These are phyloP conservation scores for Cyprinodon diabolis DNA, from an alignment of 2,797 vertebrate species.

Conservation along the genomic window DNA sequence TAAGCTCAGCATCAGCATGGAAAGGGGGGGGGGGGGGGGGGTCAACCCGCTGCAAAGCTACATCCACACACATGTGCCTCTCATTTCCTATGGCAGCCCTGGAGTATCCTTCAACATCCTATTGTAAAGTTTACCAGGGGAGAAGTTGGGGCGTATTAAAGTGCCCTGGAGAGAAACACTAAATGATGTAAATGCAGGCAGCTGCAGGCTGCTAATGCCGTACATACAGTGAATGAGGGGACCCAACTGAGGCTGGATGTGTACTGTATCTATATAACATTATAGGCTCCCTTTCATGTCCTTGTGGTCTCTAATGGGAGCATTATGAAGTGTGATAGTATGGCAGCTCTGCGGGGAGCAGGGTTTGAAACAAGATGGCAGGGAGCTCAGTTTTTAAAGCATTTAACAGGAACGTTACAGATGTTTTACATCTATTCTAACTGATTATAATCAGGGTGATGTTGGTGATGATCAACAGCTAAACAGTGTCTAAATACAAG, in stretches of 20 bases:
- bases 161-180: conserved; percentile 83
- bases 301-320: conserved; percentile 92
- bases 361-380: conserved; percentile 55
- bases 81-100: conserved; percentile 78
- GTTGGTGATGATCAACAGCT: background rate
- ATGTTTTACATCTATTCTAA: background rate
- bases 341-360: conserved; percentile 85
- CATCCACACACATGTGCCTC: conserved; percentile 77
- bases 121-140: conserved; percentile 89
- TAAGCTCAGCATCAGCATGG: conserved; percentile 64
- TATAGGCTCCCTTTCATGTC: conserved; percentile 90
- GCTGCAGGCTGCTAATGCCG: conserved; percentile 89
- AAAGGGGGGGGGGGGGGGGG: background rate
- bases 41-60: conserved; percentile 46
- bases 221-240: conserved; percentile 75
- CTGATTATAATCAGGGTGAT: background rate
- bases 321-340: conserved; percentile 89
- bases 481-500: background rate
- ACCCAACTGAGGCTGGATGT: conserved; percentile 66
- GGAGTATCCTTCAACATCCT: conserved; percentile 81
- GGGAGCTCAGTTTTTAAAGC: conserved; percentile 21
- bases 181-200: conserved; percentile 89
- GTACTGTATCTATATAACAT: conserved; percentile 85
- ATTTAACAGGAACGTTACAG: background rate
- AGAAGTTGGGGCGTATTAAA: conserved; percentile 86